These are phyloP conservation scores for Condylostylus longicornis DNA, from an alignment of 1,140 invertebrate species.

Conservation along the genomic window DNA sequence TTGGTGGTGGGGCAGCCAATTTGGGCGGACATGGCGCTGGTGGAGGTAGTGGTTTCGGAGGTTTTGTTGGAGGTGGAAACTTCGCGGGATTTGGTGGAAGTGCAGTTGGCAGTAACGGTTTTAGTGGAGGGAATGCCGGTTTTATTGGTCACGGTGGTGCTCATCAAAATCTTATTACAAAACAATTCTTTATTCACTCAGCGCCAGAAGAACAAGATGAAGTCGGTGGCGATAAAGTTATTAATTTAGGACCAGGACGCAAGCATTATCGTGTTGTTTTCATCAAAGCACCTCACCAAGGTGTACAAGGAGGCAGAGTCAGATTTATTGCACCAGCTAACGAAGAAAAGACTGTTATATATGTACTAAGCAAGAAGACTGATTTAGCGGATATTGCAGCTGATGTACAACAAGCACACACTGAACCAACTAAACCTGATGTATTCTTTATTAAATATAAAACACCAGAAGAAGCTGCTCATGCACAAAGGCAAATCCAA, in stretches of 20 bases:
- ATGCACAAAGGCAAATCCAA: slow-evolving; percentile 24
- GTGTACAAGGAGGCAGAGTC: slow-evolving; percentile 42
- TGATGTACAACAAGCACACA: slow-evolving; percentile 41
- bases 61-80: no score
- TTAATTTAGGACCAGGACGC: slow-evolving; percentile 36
- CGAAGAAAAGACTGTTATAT: slow-evolving; percentile 74
- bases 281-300: slow-evolving; percentile 61
- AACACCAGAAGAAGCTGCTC: slow-evolving; percentile 21
- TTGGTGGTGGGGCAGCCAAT: no score
- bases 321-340: slow-evolving; percentile 47
- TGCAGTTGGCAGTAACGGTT: no score
- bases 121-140: no score
- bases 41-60: no score
- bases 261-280: slow-evolving; percentile 78
- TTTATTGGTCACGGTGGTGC: no score
- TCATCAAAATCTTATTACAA: slow-evolving; percentile 8
- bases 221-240: slow-evolving; percentile 5
- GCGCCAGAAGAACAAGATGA: slow-evolving; percentile 13
- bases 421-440: slow-evolving; percentile 33
- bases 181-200: slow-evolving; percentile 9
- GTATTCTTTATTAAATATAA: slow-evolving; percentile 29
- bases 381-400: slow-evolving; percentile 54
- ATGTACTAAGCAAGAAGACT: slow-evolving; percentile 69
- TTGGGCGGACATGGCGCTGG: no score
- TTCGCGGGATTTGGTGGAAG: no score